A percentile compares a stretch with the other conserved stretches of the same genome.
phyloP scores from a whole-genome alignment of 2,888 invertebrate species.

The Cataglyphis altisquamis region DNA sequence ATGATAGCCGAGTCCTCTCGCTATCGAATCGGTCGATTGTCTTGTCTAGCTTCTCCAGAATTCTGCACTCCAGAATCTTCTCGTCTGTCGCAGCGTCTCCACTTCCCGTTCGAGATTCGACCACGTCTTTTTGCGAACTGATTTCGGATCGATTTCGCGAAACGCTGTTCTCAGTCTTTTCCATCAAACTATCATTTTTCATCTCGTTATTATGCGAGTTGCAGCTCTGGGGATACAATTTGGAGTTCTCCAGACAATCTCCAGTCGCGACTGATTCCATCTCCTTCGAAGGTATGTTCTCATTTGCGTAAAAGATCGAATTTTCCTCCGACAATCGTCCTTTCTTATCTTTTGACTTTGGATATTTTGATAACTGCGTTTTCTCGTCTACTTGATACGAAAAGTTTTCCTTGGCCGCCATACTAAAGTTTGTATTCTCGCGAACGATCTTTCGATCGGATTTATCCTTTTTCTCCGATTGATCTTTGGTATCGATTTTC shows the following conservation, averaged over 20 bases:
- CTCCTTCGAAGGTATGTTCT: not conserved
- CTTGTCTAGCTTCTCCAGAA: slow-evolving; percentile 81
- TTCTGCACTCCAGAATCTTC: slow-evolving; percentile 71
- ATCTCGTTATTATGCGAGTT: slow-evolving; percentile 40
- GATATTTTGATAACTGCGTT: not conserved
- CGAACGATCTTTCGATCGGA: slow-evolving; percentile 40
- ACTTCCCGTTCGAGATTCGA: not conserved
- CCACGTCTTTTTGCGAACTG: not conserved
- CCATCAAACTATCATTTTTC: slow-evolving; percentile 1
- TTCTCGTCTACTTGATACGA: slow-evolving; percentile 47
- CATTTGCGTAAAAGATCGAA: slow-evolving; percentile 58
- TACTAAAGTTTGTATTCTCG: slow-evolving; percentile 79
- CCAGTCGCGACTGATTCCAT: slow-evolving; percentile 42
- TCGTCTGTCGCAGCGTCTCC: slow-evolving; percentile 55
- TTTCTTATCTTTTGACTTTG: slow-evolving; percentile 55
- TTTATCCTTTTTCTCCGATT: slow-evolving; percentile 8
- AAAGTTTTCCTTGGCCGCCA: slow-evolving; percentile 77
- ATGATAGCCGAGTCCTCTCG: slow-evolving; percentile 61
- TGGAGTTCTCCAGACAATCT: slow-evolving; percentile 71
- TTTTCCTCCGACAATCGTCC: slow-evolving; percentile 56
- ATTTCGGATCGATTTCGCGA: slow-evolving; percentile 21
- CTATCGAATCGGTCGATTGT: slow-evolving; percentile 83
- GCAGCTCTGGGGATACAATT: slow-evolving; percentile 73
- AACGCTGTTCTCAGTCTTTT: slow-evolving; percentile 32
- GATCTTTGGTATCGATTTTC: slow-evolving; percentile 58